Percentiles rank a stretch among this genome's conserved stretches.
Conservation (phyloP, 2,113 vertebrate genomes). For the Spilogale gracilis region DNA sequence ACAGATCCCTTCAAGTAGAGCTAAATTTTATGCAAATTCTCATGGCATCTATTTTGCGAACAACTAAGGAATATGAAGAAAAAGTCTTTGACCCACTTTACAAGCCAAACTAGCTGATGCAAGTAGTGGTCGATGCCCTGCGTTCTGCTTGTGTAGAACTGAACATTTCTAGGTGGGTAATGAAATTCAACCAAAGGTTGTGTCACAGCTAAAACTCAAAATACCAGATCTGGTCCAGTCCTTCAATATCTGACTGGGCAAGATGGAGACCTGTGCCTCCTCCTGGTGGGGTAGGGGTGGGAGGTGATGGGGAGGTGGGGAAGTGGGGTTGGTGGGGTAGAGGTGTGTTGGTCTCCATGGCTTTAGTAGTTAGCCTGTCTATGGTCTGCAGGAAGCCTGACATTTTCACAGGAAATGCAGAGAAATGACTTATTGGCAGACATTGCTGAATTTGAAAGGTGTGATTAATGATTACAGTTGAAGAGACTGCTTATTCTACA, state of each 20-base stretch:
- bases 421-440: conserved; percentile 31
- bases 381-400: background rate
- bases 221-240: background rate
- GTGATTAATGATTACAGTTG: background rate
- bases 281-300: background rate
- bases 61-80: conserved; percentile 56
- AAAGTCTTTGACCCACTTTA: conserved; percentile 73
- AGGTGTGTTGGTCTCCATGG: background rate
- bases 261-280: background rate
- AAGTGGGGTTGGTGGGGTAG: no score
- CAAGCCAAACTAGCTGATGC: conserved; percentile 1
- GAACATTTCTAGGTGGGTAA: background rate
- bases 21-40: conserved; percentile 71
- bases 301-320: no score
- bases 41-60: conserved; percentile 58
- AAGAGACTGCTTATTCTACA: background rate
- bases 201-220: background rate
- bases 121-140: background rate
- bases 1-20: conserved; percentile 58
- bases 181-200: background rate
- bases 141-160: background rate
- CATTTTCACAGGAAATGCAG: conserved; percentile 40
- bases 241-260: background rate
- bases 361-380: background rate
- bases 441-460: conserved; percentile 18